Conservation (phyloP, 1,140 invertebrate genomes). For the Hylyphantes graminicola region DNA sequence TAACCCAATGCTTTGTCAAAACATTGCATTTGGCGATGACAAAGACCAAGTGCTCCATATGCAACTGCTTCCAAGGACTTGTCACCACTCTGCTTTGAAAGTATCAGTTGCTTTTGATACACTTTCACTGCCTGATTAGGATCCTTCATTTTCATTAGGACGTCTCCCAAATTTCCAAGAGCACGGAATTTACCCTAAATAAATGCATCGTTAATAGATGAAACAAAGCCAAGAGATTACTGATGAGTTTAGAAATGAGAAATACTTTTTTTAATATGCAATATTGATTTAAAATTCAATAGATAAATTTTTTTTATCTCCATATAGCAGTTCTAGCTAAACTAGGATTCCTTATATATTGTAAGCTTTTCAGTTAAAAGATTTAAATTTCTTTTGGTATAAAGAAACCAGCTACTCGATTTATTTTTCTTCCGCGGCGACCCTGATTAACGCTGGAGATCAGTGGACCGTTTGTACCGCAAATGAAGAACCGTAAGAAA, state of each 20-base stretch:
- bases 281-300: background rate
- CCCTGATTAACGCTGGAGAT: too few relatives aligned
- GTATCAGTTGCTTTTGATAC: conserved; percentile 86
- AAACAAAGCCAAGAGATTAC: background rate
- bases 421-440: too few relatives aligned
- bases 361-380: too few relatives aligned
- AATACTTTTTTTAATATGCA: background rate
- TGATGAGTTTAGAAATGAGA: background rate
- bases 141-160: conserved; percentile 84
- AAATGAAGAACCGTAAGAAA: too few relatives aligned
- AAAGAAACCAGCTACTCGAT: too few relatives aligned
- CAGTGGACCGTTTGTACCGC: too few relatives aligned
- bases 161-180: conserved; percentile 90
- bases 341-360: background rate
- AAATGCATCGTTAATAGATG: background rate
- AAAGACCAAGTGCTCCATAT: conserved; percentile 85
- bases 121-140: conserved; percentile 88
- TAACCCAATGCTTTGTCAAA: conserved; percentile 89
- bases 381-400: too few relatives aligned
- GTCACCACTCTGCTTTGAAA: conserved; percentile 84
- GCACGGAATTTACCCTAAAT: conserved; percentile 85
- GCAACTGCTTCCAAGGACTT: conserved; percentile 87
- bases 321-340: too few relatives aligned
- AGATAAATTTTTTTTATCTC: too few relatives aligned
- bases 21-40: conserved; percentile 80